Evolutionary conservation across 2,888 invertebrate genomes (phyloP), one percentile per base, ranked within the genome.

Genomic region (Synergus gifuensis): DNA sequence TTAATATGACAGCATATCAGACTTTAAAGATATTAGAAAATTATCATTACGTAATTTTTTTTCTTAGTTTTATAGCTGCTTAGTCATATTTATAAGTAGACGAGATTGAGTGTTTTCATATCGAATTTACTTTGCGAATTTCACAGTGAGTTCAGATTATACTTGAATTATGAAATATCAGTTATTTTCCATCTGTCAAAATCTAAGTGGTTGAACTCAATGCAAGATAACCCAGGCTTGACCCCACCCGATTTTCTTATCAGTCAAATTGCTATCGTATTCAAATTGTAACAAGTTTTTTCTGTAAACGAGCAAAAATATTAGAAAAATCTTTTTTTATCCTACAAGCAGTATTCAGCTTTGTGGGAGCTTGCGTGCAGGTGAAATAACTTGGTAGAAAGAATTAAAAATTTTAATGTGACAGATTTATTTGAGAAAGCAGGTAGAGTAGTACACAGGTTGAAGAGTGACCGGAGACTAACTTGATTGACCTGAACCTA

Each of bases 221-320:
- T 60, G 67, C 54, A 60, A 60, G 84, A 84, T 84, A 84, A 84
- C 84, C 84, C 78, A 77, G 84, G 81, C 84, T 81, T 77, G 82
- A 84, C 84, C 81, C 79, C 58, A 36, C 78, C 76, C 82, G 82
- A 54, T 54, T 54, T 54, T 54, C 3, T n/a, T 60, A 60, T 60
- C 22, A 28, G 5, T 60, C 11, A 60, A 60, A 60, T 60, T 60
- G 14, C 4, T 60, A 22, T 60, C 60, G 11, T 22, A n/a, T 22
- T 60, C 4, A 60, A 28, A 60, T 60, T 60, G 14, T 28, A 60
- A 11, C 22, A 60, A 60, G 22, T 22, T 60, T 60, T 22, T 60
- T 60, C 12, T 12, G 22, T 5, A 9, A 1, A 4, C 12, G 4
- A 60, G 14, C 11, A 12, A 60, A 60, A 22, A 28, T 60, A 60